These are phyloP conservation scores for Strigops habroptila DNA, from an alignment of 2,113 vertebrate genomes.

Conservation along the genomic window DNA sequence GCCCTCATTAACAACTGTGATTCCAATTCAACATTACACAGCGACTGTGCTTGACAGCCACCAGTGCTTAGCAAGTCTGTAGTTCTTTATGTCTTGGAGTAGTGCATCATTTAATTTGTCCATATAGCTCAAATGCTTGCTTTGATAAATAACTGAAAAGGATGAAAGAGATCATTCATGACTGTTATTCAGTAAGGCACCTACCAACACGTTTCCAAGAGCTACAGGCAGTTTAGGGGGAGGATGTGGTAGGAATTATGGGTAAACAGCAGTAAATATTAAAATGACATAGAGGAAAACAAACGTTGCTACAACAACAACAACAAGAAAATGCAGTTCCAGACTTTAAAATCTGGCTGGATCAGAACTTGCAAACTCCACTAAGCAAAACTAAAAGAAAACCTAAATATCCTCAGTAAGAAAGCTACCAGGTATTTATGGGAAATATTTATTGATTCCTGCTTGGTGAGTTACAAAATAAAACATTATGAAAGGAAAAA, in stretches of 20 bases:
- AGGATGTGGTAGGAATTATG: constrained; percentile 13
- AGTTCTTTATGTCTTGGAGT: constrained; percentile 4
- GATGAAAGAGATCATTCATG: neutral
- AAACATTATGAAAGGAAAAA: neutral
- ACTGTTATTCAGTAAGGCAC: constrained; percentile 4
- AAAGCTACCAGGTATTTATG: neutral
- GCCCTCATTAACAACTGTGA: neutral
- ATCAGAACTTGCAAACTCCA: neutral
- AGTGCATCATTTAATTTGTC: constrained; percentile 23
- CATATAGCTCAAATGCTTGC: neutral
- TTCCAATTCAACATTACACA: neutral
- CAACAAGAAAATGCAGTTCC: neutral
- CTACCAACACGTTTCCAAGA: neutral
- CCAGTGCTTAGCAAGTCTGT: neutral
- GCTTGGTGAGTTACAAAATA: neutral
- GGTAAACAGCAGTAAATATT: constrained; percentile 39
- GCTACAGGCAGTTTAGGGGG: neutral
- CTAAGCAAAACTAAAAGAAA: neutral
- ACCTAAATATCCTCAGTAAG: neutral
- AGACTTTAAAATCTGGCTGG: neutral
- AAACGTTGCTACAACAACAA: neutral
- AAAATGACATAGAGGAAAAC: neutral
- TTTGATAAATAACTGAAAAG: constrained; percentile 8
- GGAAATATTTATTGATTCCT: neutral
- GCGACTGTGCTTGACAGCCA: neutral